A percentile compares a stretch with the other conserved stretches of the same genome.
phyloP scores from a whole-genome alignment of 2,113 vertebrate species.

The Sporophila hypoxantha region DNA sequence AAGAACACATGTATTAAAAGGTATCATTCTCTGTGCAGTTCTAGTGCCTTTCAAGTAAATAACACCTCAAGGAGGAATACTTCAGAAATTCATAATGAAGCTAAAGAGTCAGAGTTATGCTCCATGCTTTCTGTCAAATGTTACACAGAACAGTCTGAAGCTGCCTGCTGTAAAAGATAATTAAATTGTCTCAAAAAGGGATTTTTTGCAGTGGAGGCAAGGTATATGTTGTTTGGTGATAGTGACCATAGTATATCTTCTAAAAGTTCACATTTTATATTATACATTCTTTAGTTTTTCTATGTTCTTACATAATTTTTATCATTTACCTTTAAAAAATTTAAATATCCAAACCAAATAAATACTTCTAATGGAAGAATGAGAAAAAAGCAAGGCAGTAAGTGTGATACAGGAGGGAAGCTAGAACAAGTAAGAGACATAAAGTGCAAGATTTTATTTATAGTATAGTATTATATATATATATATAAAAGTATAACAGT shows the following conservation, averaged over 20 bases:
- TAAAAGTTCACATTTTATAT: not conserved
- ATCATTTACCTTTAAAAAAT: not conserved
- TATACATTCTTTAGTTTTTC: not conserved
- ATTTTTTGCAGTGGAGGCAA: not conserved
- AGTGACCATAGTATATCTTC: not conserved
- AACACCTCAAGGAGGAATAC: not conserved
- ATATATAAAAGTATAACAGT: not conserved
- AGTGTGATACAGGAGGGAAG: not conserved
- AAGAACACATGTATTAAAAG: not conserved
- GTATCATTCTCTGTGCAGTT: not conserved
- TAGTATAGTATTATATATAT: not conserved
- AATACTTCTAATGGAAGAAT: not conserved
- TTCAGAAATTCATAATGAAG: not conserved
- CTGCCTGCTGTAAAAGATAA: not conserved
- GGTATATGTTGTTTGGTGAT: not conserved
- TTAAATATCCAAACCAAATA: not conserved
- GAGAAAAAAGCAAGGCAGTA: not conserved
- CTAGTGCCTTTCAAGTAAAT: not conserved
- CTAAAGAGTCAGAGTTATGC: not conserved
- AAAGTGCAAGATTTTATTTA: not conserved
- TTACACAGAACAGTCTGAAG: not conserved
- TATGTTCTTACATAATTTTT: not conserved
- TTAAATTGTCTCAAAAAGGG: not conserved
- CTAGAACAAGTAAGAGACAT: not conserved
- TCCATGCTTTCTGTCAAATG: not conserved